These are phyloP conservation scores for Selene dorsalis DNA, from an alignment of 2,797 vertebrate genomes.

Conservation along the genomic window DNA sequence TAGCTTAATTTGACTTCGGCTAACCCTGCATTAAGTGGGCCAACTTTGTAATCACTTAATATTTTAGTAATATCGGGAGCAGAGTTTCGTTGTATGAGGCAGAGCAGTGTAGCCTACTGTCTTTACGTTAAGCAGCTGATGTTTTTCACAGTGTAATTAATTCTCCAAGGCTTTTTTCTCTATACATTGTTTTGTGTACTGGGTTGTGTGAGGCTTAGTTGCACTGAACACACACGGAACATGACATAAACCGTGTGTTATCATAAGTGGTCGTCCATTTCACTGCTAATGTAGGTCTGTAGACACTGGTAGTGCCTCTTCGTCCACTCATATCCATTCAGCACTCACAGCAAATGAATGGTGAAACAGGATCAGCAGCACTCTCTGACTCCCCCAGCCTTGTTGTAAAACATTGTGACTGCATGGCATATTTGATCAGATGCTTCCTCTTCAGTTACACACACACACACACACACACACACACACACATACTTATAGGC, in stretches of 20 bases:
- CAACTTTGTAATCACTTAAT: background rate
- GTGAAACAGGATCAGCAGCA: background rate
- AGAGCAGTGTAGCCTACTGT: background rate
- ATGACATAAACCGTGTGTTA: background rate
- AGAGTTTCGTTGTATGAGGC: background rate
- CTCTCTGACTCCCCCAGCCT: constrained; percentile 19
- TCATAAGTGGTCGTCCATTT: background rate
- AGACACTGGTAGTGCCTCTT: background rate
- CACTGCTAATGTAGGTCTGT: background rate
- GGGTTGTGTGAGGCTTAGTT: background rate
- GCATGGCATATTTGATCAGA: constrained; percentile 10
- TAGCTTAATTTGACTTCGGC: background rate
- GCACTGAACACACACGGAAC: background rate
- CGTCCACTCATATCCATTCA: constrained; percentile 2
- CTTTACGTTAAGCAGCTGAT: background rate
- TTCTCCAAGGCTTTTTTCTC: background rate
- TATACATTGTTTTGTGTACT: background rate
- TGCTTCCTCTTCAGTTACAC: constrained; percentile 8
- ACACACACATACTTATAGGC: no score
- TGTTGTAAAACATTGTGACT: constrained; percentile 27
- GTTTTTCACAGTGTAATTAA: background rate
- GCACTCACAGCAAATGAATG: background rate
- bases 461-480: constrained; percentile 12
- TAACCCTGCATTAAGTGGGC: background rate
- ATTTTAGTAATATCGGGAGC: background rate